A percentile compares a stretch with the other conserved stretches of the same genome.
These are phyloP conservation scores for Bovichtus diacanthus DNA, from an alignment of 2,797 vertebrate genomes.

Conservation along the genomic window DNA sequence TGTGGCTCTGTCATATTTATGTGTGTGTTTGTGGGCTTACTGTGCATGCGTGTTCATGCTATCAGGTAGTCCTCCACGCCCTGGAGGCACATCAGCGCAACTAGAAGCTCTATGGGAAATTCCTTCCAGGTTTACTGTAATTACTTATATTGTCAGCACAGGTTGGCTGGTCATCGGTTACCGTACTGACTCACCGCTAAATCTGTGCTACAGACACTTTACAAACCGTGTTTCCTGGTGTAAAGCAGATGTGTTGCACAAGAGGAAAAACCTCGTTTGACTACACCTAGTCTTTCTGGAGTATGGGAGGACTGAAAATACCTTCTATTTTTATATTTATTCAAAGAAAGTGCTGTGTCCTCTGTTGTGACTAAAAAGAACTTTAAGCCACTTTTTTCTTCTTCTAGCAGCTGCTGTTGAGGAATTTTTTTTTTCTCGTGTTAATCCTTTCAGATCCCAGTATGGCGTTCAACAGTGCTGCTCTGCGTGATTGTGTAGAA, in stretches of 20 bases:
- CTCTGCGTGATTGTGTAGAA: slow-evolving; percentile 32
- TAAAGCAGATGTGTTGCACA: slow-evolving; percentile 11
- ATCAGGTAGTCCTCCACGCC: slow-evolving; percentile 64
- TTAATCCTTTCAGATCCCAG: slow-evolving; percentile 62
- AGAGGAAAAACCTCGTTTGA: slow-evolving; percentile 15
- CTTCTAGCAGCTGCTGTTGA: slow-evolving; percentile 49
- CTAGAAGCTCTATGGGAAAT: slow-evolving; percentile 18
- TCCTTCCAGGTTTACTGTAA: slow-evolving; percentile 21
- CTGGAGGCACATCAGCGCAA: slow-evolving; percentile 54
- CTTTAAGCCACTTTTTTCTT: slow-evolving; percentile 42
- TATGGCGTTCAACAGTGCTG: slow-evolving; percentile 36
- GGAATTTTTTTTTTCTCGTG: slow-evolving; percentile 39
- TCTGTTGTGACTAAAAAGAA: slow-evolving; percentile 33
- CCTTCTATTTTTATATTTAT: no score
- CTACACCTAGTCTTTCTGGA: slow-evolving; percentile 12
- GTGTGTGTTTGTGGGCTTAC: neutral
- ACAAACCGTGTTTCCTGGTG: slow-evolving; percentile 36
- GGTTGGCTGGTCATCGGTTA: slow-evolving; percentile 26
- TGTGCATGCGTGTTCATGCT: slow-evolving; percentile 5
- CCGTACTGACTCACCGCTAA: slow-evolving; percentile 19
- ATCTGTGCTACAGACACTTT: slow-evolving; percentile 13
- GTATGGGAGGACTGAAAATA: slow-evolving; percentile 22
- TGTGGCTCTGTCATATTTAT: slow-evolving; percentile 40
- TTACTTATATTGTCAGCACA: slow-evolving; percentile 39
- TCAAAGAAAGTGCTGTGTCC: slow-evolving; percentile 9